A percentile compares a stretch with the other conserved stretches of the same genome.
These are phyloP conservation scores for Zeus faber DNA, from an alignment of 2,113 vertebrate species.

Conservation along the genomic window DNA sequence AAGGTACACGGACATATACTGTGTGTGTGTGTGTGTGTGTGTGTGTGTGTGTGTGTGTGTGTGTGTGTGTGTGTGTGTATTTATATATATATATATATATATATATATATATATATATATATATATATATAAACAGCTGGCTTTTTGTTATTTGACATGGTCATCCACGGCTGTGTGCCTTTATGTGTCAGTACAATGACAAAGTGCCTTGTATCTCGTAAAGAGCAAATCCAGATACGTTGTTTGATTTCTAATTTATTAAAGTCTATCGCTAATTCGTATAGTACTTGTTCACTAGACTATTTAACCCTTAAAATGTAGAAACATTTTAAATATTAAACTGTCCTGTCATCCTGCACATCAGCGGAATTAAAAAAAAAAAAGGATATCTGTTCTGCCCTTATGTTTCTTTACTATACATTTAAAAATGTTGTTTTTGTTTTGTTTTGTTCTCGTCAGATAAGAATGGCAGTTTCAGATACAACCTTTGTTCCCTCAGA, in stretches of 20 bases:
- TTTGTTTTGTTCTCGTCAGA: conserved; percentile 48
- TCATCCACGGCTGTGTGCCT: conserved; percentile 60
- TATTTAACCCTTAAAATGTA: conserved; percentile 60
- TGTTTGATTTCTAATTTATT: conserved; percentile 54
- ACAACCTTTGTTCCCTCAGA: conserved; percentile 75
- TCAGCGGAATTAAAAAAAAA: conserved; percentile 68
- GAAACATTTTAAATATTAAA: conserved; percentile 69
- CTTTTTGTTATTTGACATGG: conserved; percentile 68
- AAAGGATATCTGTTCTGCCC: conserved; percentile 66
- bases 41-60: no score
- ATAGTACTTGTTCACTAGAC: conserved; percentile 58
- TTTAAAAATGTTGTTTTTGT: conserved; percentile 69
- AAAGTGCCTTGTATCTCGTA: conserved; percentile 53
- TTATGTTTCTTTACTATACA: conserved; percentile 59
- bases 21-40: conserved; percentile 70
- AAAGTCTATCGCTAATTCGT: conserved; percentile 63
- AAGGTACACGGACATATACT: conserved; percentile 46
- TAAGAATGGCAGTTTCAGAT: conserved; percentile 83
- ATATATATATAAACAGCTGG: conserved; percentile 76
- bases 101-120: conserved; percentile 69
- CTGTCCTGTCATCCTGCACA: conserved; percentile 45
- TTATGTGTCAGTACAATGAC: conserved; percentile 57
- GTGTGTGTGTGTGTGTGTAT: no score
- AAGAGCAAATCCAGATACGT: conserved; percentile 56
- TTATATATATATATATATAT: conserved; percentile 75